Evolutionary conservation across 2,113 vertebrate genomes (phyloP).

Genomic region (Actenoides hombroni): DNA sequence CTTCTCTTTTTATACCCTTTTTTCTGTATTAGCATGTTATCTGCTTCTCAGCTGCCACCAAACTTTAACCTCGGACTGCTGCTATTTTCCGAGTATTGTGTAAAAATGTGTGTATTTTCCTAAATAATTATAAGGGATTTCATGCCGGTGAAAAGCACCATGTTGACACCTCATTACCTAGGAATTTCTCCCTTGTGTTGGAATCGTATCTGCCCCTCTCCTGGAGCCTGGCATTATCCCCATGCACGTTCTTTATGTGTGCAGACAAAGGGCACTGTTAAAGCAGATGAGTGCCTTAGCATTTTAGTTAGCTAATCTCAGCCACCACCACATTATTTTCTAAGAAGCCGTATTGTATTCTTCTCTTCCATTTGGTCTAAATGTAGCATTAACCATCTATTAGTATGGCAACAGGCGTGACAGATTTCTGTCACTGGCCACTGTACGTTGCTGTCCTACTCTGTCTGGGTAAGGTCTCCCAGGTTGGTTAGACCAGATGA

Average conservation of each 20-base stretch:
- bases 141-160: not conserved
- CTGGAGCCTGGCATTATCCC: not conserved
- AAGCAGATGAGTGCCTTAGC: not conserved
- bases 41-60: not conserved
- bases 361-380: slow-evolving; percentile 16
- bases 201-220: not conserved
- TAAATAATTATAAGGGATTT: not conserved
- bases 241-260: not conserved
- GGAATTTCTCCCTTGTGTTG: not conserved
- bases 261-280: not conserved
- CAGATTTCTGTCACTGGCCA: not conserved
- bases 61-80: not conserved
- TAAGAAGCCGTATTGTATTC: not conserved
- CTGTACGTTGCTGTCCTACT: not conserved
- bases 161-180: not conserved
- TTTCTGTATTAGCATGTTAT: not conserved
- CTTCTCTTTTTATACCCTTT: not conserved
- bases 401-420: not conserved
- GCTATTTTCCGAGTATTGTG: not conserved
- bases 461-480: not conserved
- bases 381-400: not conserved
- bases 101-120: not conserved
- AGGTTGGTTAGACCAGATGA: not conserved
- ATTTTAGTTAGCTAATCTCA: not conserved
- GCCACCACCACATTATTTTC: not conserved